phyloP scores from a whole-genome alignment of 2,113 vertebrate species.

The Manacus vitellinus region DNA sequence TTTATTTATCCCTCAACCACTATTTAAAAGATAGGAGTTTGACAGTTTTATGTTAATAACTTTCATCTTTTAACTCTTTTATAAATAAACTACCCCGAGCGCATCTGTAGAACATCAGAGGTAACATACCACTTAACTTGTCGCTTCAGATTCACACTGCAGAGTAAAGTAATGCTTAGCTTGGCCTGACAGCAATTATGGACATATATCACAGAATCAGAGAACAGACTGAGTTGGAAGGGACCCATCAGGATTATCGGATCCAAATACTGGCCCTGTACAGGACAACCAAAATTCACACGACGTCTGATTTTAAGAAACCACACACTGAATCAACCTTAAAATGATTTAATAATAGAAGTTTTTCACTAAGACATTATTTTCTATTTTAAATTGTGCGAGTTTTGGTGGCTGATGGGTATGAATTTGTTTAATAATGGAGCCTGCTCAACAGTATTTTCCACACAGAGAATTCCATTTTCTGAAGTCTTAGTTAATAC shows the following conservation, averaged over 20 bases:
- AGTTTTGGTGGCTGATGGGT: background rate
- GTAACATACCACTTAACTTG: background rate
- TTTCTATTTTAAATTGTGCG: background rate
- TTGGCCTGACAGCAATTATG: background rate
- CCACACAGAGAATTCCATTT: background rate
- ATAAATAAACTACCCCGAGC: background rate
- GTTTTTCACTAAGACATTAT: background rate
- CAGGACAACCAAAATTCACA: background rate
- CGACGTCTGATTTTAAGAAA: background rate
- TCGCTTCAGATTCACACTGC: background rate
- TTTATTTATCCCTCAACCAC: background rate
- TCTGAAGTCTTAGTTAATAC: background rate
- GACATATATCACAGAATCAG: background rate
- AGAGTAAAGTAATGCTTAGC: background rate
- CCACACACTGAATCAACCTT: background rate
- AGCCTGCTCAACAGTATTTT: background rate
- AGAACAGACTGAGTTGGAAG: background rate
- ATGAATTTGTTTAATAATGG: background rate
- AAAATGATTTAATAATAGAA: background rate
- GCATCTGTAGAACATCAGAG: conserved; percentile 41
- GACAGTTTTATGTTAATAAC: conserved; percentile 4
- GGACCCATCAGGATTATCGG: background rate
- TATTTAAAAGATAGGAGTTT: background rate
- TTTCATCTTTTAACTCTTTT: background rate
- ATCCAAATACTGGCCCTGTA: background rate